Conservation (phyloP, 2,888 invertebrate genomes). For the Dynastes hyllus region DNA sequence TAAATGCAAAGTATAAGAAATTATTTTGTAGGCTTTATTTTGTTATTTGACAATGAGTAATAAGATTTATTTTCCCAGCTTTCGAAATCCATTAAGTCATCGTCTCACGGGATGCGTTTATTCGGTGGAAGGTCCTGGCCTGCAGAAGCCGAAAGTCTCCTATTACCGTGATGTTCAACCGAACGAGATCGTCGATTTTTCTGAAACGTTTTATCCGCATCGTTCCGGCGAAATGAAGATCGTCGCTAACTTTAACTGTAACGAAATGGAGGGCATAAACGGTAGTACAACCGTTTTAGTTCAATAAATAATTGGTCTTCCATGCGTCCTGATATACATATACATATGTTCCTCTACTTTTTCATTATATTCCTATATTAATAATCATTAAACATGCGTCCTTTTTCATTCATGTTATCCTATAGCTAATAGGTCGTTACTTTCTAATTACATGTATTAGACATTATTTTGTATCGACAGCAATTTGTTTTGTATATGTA, state of each 20-base stretch:
- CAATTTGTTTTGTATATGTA: no score
- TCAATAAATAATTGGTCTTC: conserved; percentile 32
- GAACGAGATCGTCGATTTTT: conserved; percentile 77
- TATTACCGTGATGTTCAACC: conserved; percentile 78
- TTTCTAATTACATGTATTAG: no score
- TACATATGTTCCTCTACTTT: neutral
- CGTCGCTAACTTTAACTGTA: conserved; percentile 79
- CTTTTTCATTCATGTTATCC: no score
- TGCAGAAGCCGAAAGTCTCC: conserved; percentile 77
- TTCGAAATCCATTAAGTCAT: conserved; percentile 80
- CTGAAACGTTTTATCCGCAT: conserved; percentile 76
- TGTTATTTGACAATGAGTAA: no score
- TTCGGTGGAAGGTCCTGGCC: conserved; percentile 81
- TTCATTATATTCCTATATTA: no score
- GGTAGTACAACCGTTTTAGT: conserved; percentile 74
- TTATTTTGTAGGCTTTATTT: no score
- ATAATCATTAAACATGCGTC: no score
- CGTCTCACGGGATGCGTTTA: conserved; percentile 80
- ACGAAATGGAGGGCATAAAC: conserved; percentile 78
- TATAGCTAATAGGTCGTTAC: no score
- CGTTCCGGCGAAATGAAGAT: conserved; percentile 77
- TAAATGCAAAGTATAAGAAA: no score
- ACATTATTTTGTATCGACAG: no score
- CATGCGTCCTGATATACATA: neutral
- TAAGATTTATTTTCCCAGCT: conserved; percentile 66